These are phyloP conservation scores for Acanthurus leucopareius DNA, from an alignment of 2,797 vertebrate species.

Conservation along the genomic window DNA sequence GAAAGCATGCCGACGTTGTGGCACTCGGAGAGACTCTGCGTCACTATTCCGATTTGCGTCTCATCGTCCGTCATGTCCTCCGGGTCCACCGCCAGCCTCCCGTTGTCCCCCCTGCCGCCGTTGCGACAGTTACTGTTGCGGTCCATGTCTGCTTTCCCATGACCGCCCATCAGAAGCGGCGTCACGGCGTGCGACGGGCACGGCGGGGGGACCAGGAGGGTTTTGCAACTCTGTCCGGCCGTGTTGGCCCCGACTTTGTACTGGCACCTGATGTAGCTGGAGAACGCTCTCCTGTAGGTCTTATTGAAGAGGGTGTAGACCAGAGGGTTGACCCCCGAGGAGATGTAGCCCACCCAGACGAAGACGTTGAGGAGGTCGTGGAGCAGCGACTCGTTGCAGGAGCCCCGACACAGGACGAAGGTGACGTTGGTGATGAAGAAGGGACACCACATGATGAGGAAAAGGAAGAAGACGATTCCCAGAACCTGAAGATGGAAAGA, in stretches of 20 bases:
- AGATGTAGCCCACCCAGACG: slow-evolving; percentile 99
- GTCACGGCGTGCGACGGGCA: slow-evolving; percentile 82
- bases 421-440: slow-evolving; percentile 99
- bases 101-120: slow-evolving; percentile 74
- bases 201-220: slow-evolving; percentile 59
- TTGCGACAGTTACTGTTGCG: slow-evolving; percentile 90
- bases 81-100: slow-evolving; percentile 81
- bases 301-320: slow-evolving; percentile 99
- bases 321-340: slow-evolving; percentile 96
- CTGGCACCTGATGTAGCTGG: slow-evolving; percentile 94
- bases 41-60: slow-evolving; percentile 62
- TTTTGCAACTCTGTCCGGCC: slow-evolving; percentile 55
- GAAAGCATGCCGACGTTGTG: slow-evolving; percentile 58
- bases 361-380: slow-evolving; percentile 95
- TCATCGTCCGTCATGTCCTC: slow-evolving; percentile 88
- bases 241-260: slow-evolving; percentile 81
- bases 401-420: slow-evolving; percentile 91
- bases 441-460: slow-evolving; percentile 99
- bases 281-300: slow-evolving; percentile 96
- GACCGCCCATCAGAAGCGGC: slow-evolving; percentile 73
- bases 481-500: slow-evolving; percentile 81
- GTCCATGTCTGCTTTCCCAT: slow-evolving; percentile 73
- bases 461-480: slow-evolving; percentile 98
- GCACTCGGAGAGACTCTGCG: slow-evolving; percentile 64
- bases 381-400: slow-evolving; percentile 91